These are phyloP conservation scores for Drosophila repletoides DNA, from an alignment of 1,140 invertebrate genomes.

Conservation along the genomic window DNA sequence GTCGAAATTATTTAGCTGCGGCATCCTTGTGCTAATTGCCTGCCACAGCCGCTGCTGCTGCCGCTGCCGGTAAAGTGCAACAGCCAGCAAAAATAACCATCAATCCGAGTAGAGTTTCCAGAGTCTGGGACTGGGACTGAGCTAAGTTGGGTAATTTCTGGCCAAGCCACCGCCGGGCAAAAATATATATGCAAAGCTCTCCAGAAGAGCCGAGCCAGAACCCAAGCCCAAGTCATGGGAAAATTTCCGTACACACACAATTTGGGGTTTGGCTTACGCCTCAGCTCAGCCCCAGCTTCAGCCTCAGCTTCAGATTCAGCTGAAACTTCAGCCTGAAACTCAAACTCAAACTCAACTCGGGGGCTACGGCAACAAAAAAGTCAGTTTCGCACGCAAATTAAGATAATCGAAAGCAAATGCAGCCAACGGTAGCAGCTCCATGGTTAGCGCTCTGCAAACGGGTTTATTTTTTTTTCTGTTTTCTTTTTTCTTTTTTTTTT, in stretches of 20 bases:
- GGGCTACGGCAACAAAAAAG: slow-evolving; percentile 60
- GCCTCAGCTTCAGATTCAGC: background rate
- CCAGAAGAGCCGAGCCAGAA: slow-evolving; percentile 20
- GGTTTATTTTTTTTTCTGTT: no score
- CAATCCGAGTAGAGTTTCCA: slow-evolving; percentile 54
- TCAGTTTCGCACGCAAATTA: slow-evolving; percentile 82
- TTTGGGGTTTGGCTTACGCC: slow-evolving; percentile 79
- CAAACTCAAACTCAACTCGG: no score
- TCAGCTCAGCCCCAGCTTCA: slow-evolving; percentile 18
- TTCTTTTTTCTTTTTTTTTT: no score
- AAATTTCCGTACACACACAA: slow-evolving; percentile 81
- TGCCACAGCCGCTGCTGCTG: slow-evolving; percentile 22
- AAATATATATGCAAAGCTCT: slow-evolving; percentile 51
- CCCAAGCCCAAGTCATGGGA: slow-evolving; percentile 69
- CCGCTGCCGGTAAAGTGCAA: slow-evolving; percentile 64
- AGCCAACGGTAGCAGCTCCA: slow-evolving; percentile 74
- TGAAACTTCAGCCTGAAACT: background rate
- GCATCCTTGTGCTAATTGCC: slow-evolving; percentile 80
- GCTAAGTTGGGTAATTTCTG: slow-evolving; percentile 75
- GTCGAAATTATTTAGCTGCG: slow-evolving; percentile 77
- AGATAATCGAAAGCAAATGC: slow-evolving; percentile 81
- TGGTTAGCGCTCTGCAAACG: slow-evolving; percentile 71
- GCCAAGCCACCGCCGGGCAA: slow-evolving; percentile 77
- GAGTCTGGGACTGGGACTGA: slow-evolving; percentile 28
- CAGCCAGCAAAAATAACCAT: slow-evolving; percentile 58